Base-by-base conservation (phyloP, 2,797 vertebrate genomes). In the Poeciliopsis presidionis region DNA sequence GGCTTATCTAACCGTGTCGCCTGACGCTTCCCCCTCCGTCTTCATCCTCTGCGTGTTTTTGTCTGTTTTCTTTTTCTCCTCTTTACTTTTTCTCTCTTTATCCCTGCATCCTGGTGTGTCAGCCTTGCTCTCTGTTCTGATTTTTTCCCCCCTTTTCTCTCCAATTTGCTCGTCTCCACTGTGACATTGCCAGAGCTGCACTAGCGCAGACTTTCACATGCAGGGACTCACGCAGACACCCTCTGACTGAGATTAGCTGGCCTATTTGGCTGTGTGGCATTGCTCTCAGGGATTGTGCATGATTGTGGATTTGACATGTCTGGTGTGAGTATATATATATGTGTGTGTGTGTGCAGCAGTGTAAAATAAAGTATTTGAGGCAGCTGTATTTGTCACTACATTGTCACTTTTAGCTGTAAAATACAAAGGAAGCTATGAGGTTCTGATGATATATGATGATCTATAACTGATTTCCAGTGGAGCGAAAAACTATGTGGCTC, bases 321-420 rank as follows among this genome's bases (percentile, higher is more conserved):
- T 78, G 63, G 45, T 71, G 70, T 69, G 82, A 82, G 75, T 90
- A 33, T 79, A 5, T 71, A 55, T 80, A 63, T 75, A 65, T 67
- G 81, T 80, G 69, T 67, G 81, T 80, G 59, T 80, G 69, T 84
- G 74, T 84, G 88, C 85, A 86, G 84, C 88, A 88, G 88, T 92
- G 88, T 90, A 85, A 93, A 93, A 92, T 91, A 90, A 81, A 90
- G 87, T 90, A 92, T 92, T 91, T 87, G 79, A 90, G 86, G 89
- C 86, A 86, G 87, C 75, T 83, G 88, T 79, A 91, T 92, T 94
- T 85, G 90, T 93, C 92, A 92, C 75, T 81, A 85, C 72, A 85
- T 87, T 91, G 83, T 82, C 77, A 91, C 80, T 92, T 39, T 87
- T 87, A 90, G 91, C 86, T 82, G 82, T 79, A 25, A 89, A 93